phyloP scores from a whole-genome alignment of 2,888 invertebrate genomes.

The Lapara coniferarum region DNA sequence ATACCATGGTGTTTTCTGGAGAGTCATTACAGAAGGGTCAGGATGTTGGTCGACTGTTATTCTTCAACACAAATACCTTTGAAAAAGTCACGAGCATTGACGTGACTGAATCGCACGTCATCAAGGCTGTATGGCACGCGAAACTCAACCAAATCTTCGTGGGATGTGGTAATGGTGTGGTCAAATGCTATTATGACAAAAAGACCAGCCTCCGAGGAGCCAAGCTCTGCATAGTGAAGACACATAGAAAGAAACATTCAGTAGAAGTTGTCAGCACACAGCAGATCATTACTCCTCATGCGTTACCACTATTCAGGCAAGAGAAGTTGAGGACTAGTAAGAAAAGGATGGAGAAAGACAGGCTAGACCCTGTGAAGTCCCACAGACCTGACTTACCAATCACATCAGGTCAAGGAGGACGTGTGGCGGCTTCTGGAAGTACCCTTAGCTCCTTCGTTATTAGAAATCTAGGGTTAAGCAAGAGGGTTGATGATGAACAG shows the following conservation, averaged over 20 bases:
- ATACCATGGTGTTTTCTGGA: constrained; percentile 93
- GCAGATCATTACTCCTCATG: constrained; percentile 98
- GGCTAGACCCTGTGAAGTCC: constrained; percentile 93
- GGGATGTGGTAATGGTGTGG: constrained; percentile 94
- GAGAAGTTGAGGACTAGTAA: constrained; percentile 94
- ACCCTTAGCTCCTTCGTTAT: constrained; percentile 98
- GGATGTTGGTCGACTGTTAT: constrained; percentile 87
- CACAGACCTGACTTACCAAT: constrained; percentile 93
- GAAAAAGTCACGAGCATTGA: constrained; percentile 88
- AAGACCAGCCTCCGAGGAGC: constrained; percentile 94
- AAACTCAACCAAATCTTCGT: constrained; percentile 98
- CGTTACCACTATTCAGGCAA: constrained; percentile 96
- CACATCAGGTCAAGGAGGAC: constrained; percentile 95
- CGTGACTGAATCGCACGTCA: constrained; percentile 91
- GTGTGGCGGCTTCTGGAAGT: constrained; percentile 97
- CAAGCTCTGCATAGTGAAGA: constrained; percentile 93
- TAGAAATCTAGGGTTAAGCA: constrained; percentile 96
- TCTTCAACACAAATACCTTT: constrained; percentile 91
- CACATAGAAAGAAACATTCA: constrained; percentile 89
- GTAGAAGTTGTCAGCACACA: constrained; percentile 94
- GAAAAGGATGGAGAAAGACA: constrained; percentile 95
- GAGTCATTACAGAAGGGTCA: constrained; percentile 89
- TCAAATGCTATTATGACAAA: constrained; percentile 96
- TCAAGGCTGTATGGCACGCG: constrained; percentile 97
- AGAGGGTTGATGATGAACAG: constrained; percentile 94